Evolutionary conservation across 2,888 invertebrate species (phyloP), one percentile per base, ranked within the genome.

Genomic region (Vanessa cardui): DNA sequence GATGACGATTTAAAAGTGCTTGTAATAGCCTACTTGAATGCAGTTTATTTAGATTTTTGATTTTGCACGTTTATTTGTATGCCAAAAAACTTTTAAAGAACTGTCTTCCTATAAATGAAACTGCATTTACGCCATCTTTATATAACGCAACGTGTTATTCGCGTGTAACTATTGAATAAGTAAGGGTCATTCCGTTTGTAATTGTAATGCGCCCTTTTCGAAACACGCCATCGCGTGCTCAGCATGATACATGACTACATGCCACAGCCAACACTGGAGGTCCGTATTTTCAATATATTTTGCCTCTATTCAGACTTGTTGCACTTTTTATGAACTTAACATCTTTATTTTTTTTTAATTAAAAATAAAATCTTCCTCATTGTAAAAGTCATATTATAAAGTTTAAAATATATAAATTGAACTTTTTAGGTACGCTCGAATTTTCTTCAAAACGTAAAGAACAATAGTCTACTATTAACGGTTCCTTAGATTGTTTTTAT

Each of bases 171-270:
- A 61, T 77, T 74, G 78, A 83, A 81, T 81, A 79, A 84, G 80
- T 82, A 78, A 79, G 82, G 87, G 86, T 84, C 85, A 83, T 84
- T 86, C 81, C 76, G 79, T 77, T 75, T 83, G 80, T 86, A 88
- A 88, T 86, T 86, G 84, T 84, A 81, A 83, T 80, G 83, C 80
- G 84, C 83, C 86, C 84, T 84, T 84, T 83, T 75, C 74, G 70
- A 72, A 77, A 76, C 90, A 90, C 88, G 90, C 90, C 83, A 90
- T 89, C 83, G 90, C 90, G 86, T 90, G 90, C 26, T 59, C 62
- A 21, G 44, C 49, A 20, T 58, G 54, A 64, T 56, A 65, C 68
- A 21, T 62, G 66, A 59, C 60, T 59, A 31, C 64, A 64, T 62
- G 66, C 26, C 44, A 20, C 8, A 47, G 45, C 46, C n/a, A 66